Base-by-base conservation (phyloP, 37 sponge, comb jelly and placozoan genomes). In the Haliclona indistincta region DNA sequence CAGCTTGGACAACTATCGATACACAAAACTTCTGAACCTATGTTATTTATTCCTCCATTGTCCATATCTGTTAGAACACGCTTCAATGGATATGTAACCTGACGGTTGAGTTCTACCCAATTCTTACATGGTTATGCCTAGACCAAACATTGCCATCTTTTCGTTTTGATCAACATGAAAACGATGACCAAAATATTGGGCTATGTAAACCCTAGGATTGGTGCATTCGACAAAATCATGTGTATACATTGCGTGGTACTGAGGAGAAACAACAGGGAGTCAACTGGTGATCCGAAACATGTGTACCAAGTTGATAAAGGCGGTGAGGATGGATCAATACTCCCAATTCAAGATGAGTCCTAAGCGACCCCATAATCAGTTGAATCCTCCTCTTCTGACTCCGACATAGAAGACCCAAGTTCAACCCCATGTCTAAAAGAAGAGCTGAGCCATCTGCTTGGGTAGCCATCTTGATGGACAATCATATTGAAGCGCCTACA, bases 141-240 rank as follows among this genome's bases (percentile, higher is more conserved):
- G 68, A 10, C 84, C 84, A 67, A 54, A 83, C 77, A 67, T 75
- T 2, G 68, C 67, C 28, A 83, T 43, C 56, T 83, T 83, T 37
- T 83, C 84, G 39, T 83, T 83, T 67, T 83, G 84, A 26, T 83
- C 77, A 2, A 83, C 5, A 60, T 83, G 84, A 1, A 83, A 2
- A 43, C 76, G 76, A 32, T 83, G 84, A 26, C 84, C 84, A 67
- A 83, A 83, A 32, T 83, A 83, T 51, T 67, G 58, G 39, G 84
- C 76, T 32, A 35, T 43, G 40, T 83, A 83, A 42, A 77, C 77
- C 13, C 40, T 36, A 38, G 74, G 82, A 73, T 79, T 79, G n/a
- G n/a, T n/a, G n/a, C n/a, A n/a, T n/a, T 66, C 5, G 26, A 5
- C 8, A 39, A 42, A 66, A 25, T 61, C 77, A 76, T 22, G 13